Evolutionary conservation across 2,888 invertebrate genomes (phyloP), one percentile per base, ranked within the genome.

Genomic region (Caenorhabditis sp.): DNA sequence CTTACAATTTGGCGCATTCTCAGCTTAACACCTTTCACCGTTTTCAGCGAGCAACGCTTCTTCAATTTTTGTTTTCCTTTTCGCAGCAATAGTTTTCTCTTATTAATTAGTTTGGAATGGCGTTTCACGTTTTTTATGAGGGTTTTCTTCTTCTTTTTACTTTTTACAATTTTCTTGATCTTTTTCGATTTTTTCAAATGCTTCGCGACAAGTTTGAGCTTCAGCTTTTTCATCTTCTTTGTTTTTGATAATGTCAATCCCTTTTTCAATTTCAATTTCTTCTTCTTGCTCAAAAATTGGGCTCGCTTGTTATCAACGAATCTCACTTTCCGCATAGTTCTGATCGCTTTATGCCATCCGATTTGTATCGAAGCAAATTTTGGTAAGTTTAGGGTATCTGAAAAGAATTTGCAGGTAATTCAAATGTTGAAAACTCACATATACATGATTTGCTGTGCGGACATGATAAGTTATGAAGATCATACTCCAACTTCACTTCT

Each of bases 361-460:
- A 50, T 36, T 61, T 71, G 71, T 31, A 50, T 26, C n/a, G 60
- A 36, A 17, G 71, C 63, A 27, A 63, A 71, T 27, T 66, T 71
- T 12, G 71, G 71, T 6, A 71, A 53, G 14, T 58, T 24, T 5
- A 66, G 55, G 19, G 23, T 6, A 58, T 26, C 55, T 26, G 2
- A 3, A 53, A 53, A 55, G 14, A 23, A 26, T 55, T 55, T 26
- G 8, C 2, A 24, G 10, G 10, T 31, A 31, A 31, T 10, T 31
- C 10, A 10, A 31, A 31, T 6, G 31, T 23, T 24, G n/a, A 36
- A 4, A 54, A 57, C 51, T 55, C n/a, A 57, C 54, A 31, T 58
- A 19, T 37, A 54, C 21, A 31, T 21, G n/a, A 36, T 31, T 24
- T 50, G 21, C 19, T 37, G 2, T 26, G 26, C 8, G 58, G 23